These are phyloP conservation scores for Copsychus sechellarum DNA, from an alignment of 2,113 vertebrate genomes.

Conservation along the genomic window DNA sequence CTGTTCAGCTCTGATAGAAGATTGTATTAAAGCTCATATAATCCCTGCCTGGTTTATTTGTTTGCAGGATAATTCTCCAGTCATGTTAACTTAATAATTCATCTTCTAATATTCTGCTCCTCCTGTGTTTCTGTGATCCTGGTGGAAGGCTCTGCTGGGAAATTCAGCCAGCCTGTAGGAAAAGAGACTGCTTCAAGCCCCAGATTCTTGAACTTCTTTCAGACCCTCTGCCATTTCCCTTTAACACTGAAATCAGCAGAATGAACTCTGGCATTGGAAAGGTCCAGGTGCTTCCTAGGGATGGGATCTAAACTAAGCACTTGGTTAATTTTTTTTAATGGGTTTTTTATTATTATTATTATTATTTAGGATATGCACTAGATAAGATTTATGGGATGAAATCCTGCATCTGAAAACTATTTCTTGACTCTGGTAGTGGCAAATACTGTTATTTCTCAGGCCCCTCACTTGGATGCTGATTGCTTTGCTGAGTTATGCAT, in stretches of 20 bases:
- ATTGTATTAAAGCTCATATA: conserved; percentile 10
- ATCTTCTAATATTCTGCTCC: background rate
- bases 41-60: conserved; percentile 23
- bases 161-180: background rate
- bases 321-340: background rate
- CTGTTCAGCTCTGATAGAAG: conserved; percentile 28
- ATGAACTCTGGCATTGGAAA: background rate
- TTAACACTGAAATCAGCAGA: background rate
- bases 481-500: background rate
- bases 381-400: background rate
- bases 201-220: background rate
- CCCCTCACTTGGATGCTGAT: background rate
- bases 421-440: background rate
- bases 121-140: background rate
- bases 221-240: background rate
- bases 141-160: background rate
- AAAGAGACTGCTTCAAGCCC: background rate
- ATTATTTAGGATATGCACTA: background rate
- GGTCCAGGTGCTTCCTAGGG: background rate
- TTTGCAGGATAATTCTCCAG: conserved; percentile 30
- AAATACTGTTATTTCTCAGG: background rate
- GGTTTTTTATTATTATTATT: background rate
- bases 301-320: background rate
- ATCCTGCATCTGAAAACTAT: background rate
- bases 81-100: background rate